Percentiles rank a stretch among this genome's conserved stretches.
These are phyloP conservation scores for Dicaeum eximium DNA, from an alignment of 2,113 vertebrate species.

Conservation along the genomic window DNA sequence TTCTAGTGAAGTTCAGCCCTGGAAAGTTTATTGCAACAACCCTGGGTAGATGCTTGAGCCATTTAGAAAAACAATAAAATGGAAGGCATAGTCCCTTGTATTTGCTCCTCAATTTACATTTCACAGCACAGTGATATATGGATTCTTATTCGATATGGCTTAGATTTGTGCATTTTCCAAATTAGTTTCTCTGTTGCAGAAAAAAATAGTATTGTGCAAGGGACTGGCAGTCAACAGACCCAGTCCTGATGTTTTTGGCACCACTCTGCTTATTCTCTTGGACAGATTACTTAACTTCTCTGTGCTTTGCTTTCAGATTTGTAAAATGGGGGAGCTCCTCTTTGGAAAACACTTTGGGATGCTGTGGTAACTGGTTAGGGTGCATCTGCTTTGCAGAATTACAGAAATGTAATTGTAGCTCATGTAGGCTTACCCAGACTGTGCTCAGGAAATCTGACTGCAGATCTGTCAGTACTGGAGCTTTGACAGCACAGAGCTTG, in stretches of 20 bases:
- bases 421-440: neutral
- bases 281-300: constrained; percentile 37
- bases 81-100: neutral
- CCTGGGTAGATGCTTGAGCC: neutral
- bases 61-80: neutral
- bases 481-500: neutral
- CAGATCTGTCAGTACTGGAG: neutral
- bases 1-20: neutral
- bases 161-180: neutral
- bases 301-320: constrained; percentile 60
- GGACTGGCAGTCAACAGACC: neutral
- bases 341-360: constrained; percentile 61
- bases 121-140: neutral
- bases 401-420: constrained; percentile 3
- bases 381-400: neutral
- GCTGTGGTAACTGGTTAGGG: constrained; percentile 55
- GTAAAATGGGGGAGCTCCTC: constrained; percentile 42
- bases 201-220: neutral
- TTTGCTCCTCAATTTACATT: neutral
- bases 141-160: neutral
- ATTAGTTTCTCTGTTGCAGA: neutral
- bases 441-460: neutral
- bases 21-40: neutral
- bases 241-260: neutral
- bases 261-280: neutral